A percentile compares a stretch with the other conserved stretches of the same genome.
phyloP scores from a whole-genome alignment of 1,140 invertebrate species.

The Atta texana region DNA sequence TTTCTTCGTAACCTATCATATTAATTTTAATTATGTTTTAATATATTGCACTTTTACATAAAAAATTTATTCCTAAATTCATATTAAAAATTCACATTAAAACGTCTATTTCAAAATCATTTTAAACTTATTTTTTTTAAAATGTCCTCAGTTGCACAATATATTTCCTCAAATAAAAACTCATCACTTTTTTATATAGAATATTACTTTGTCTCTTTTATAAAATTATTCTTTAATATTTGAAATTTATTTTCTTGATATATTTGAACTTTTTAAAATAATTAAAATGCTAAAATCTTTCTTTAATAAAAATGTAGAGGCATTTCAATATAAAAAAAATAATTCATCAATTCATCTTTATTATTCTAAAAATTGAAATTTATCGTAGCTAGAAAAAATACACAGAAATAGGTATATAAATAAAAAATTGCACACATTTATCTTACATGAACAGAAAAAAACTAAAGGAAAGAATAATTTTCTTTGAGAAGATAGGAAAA shows the following conservation, averaged over 20 bases:
- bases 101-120: neutral
- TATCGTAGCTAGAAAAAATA: neutral
- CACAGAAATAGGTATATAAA: neutral
- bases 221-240: neutral
- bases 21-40: conserved; percentile 16
- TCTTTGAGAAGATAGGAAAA: conserved; percentile 28
- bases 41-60: neutral
- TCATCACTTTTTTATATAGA: neutral
- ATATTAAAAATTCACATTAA: too few species aligned
- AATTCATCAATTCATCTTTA: neutral
- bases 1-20: neutral
- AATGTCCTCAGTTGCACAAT: neutral
- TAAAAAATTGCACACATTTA: neutral
- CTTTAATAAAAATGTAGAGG: neutral
- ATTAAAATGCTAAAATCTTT: neutral
- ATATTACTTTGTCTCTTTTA: neutral
- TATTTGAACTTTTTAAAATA: neutral
- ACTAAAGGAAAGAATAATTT: conserved; percentile 2
- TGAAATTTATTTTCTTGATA: neutral
- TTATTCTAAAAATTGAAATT: neutral
- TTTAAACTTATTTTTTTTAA: neutral
- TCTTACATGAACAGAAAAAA: neutral
- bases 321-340: neutral
- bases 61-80: neutral
- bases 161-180: neutral